Base-by-base conservation (phyloP, 2,888 invertebrate genomes). In the Pristionchus mayeri region DNA sequence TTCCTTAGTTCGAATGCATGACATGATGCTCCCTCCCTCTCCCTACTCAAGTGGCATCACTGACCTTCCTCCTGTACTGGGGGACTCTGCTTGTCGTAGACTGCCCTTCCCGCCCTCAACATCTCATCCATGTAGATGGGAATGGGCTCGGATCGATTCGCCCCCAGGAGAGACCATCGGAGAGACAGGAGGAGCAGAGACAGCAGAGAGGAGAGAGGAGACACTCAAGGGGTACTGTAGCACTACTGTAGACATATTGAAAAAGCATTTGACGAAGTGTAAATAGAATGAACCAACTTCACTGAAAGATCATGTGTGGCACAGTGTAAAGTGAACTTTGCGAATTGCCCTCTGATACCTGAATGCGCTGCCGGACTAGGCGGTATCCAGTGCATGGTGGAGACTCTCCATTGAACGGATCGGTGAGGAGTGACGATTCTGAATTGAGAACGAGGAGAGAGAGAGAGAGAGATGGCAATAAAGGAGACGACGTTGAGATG, bases 21-120 rank as follows among this genome's bases (percentile, higher is more conserved):
- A n/a, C n/a, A n/a, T n/a, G n/a, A n/a, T n/a, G n/a, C n/a, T n/a
- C n/a, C n/a, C n/a, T n/a, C n/a, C n/a, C n/a, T n/a, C n/a, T n/a
- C n/a, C n/a, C n/a, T n/a, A n/a, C n/a, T n/a, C n/a, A n/a, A n/a
- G 44, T 13, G 11, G 3, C 40, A 2, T 24, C 0, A 27, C 80
- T 50, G 2, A 83, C 83, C 83, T n/a, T 75, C 87, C 63, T 87
- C 86, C 57, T 91, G 91, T 2, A 91, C 90, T n/a, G 92, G 92
- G 11, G 92, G 91, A 21, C 91, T 90, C 79, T 92, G 91, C 80
- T 91, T 92, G 85, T 92, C 92, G 82, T 92, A 92, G n/a, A 90
- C 88, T 16, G 85, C 30, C 52, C 92, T 79, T 4, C 92, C 92
- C 13, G 90, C 90, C 76, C 87, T 78, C 80, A 92, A 83, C 87